phyloP scores from a whole-genome alignment of 2,888 invertebrate genomes.

The Lochmaea crataegi region DNA sequence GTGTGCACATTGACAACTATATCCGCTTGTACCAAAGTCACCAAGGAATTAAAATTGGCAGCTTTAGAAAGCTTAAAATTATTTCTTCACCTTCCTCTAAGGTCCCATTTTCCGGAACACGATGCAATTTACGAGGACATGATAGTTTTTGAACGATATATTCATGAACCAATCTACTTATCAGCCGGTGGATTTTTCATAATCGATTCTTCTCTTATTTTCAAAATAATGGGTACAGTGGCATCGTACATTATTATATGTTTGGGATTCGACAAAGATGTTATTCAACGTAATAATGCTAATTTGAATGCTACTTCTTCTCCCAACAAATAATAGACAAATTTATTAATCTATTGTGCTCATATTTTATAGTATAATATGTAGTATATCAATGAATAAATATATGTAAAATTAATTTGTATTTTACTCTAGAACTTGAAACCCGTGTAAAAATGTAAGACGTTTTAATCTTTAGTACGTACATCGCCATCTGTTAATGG shows the following conservation, averaged over 20 bases:
- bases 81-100: conserved; percentile 31
- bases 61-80: conserved; percentile 36
- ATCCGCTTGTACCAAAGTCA: conserved; percentile 24
- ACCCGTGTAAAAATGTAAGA: no score
- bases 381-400: no score
- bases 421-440: no score
- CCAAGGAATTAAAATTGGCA: conserved; percentile 25
- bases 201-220: conserved; percentile 37
- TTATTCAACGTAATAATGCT: conserved; percentile 14
- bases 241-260: conserved; percentile 38
- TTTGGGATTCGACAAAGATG: conserved; percentile 28
- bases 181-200: conserved; percentile 42
- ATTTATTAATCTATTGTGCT: no score
- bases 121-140: conserved; percentile 34
- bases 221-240: conserved; percentile 36
- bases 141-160: conserved; percentile 26
- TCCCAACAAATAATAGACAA: no score
- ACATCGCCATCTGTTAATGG: no score
- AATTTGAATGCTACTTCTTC: background rate
- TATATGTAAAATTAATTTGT: no score
- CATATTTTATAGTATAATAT: no score
- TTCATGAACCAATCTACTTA: conserved; percentile 29
- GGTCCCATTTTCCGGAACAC: conserved; percentile 11
- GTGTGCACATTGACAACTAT: conserved; percentile 6
- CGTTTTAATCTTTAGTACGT: no score